Conservation (phyloP, 2,888 invertebrate genomes). For the Dascillus cervinus region DNA sequence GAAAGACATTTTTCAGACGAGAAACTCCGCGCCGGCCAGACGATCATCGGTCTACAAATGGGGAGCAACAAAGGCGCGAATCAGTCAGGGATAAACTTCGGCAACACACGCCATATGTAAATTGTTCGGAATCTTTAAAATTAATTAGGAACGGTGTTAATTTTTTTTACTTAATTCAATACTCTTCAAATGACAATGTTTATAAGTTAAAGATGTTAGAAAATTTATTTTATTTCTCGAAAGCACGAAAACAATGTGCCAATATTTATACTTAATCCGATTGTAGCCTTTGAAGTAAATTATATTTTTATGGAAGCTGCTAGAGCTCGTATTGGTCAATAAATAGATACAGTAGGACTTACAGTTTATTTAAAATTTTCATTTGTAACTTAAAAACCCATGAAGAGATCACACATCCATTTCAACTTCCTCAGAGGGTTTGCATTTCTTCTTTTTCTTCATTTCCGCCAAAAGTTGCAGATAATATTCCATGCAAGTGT, state of each 20-base stretch:
- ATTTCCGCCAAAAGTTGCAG: slow-evolving; percentile 42
- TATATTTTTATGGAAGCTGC: too few species aligned
- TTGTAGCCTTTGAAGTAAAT: too few species aligned
- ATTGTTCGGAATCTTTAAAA: too few species aligned
- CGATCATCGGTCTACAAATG: slow-evolving; percentile 90
- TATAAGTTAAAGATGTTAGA: too few species aligned
- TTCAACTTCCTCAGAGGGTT: slow-evolving; percentile 9
- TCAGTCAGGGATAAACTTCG: slow-evolving; percentile 94
- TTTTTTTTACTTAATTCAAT: too few species aligned
- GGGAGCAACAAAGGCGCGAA: slow-evolving; percentile 97
- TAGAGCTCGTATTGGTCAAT: slow-evolving; percentile 1
- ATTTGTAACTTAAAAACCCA: neutral
- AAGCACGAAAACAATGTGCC: too few species aligned
- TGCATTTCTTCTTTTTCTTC: slow-evolving; percentile 21
- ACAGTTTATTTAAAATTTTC: neutral
- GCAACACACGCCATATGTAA: slow-evolving; percentile 97
- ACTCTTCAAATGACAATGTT: too few species aligned
- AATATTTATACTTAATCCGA: too few species aligned
- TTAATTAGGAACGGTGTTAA: too few species aligned
- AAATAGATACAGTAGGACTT: neutral
- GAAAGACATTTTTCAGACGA: slow-evolving; percentile 90
- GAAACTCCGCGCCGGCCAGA: slow-evolving; percentile 86
- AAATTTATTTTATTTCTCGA: too few species aligned
- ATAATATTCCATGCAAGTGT: slow-evolving; percentile 45
- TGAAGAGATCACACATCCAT: neutral